Conservation (phyloP, 2,888 invertebrate species). For the Eupeodes luniger region DNA sequence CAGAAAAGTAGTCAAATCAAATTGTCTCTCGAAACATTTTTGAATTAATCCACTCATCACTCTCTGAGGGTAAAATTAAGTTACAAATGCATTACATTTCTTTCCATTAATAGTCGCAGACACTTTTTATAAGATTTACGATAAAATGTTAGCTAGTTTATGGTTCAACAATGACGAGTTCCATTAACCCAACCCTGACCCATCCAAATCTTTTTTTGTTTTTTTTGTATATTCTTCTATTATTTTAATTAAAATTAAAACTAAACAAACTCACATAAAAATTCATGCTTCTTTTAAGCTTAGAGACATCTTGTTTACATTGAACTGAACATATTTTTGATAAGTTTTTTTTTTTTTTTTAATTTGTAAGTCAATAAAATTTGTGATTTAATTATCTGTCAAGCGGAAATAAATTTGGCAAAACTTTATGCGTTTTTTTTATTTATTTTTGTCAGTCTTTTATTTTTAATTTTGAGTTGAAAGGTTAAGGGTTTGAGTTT, state of each 20-base stretch:
- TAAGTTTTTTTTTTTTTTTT: not conserved
- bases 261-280: not conserved
- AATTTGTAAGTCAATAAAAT: slow-evolving; percentile 46
- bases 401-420: slow-evolving; percentile 56
- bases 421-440: slow-evolving; percentile 8
- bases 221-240: not conserved
- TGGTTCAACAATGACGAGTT: slow-evolving; percentile 30
- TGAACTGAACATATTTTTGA: slow-evolving; percentile 25
- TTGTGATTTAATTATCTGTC: slow-evolving; percentile 17
- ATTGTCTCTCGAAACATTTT: slow-evolving; percentile 12
- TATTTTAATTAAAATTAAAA: not conserved
- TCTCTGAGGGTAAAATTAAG: not conserved
- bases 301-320: slow-evolving; percentile 40
- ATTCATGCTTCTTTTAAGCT: slow-evolving; percentile 16
- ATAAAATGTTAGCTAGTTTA: slow-evolving; percentile 1
- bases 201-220: slow-evolving; percentile 15
- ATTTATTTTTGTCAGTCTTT: not conserved
- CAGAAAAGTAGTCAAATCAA: not conserved
- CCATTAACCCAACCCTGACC: slow-evolving; percentile 61
- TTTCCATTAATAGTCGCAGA: slow-evolving; percentile 13
- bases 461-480: slow-evolving; percentile 10
- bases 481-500: slow-evolving; percentile 47
- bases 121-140: not conserved
- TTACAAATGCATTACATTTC: slow-evolving; percentile 6
- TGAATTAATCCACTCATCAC: slow-evolving; percentile 1